Conservation (phyloP, 2,797 vertebrate genomes). For the Moxostoma hubbsi region DNA sequence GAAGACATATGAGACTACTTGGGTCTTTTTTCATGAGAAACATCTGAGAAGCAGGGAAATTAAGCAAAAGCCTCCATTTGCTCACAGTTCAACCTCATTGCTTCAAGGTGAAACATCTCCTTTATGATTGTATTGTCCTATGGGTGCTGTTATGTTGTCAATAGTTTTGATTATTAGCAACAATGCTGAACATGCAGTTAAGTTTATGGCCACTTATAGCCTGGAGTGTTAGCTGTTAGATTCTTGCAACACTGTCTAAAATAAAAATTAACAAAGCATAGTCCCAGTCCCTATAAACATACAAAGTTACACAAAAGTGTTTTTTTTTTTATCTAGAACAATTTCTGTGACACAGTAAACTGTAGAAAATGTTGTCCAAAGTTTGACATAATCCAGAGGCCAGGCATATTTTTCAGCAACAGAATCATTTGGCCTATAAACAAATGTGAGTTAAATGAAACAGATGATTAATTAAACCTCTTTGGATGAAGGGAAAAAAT, state of each 20-base stretch:
- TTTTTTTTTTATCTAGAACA: not conserved
- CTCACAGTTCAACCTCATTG: not conserved
- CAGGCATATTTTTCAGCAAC: constrained; percentile 64
- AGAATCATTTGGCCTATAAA: constrained; percentile 67
- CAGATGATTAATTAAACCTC: constrained; percentile 74
- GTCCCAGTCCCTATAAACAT: no score
- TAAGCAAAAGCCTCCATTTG: no score
- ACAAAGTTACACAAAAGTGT: no score
- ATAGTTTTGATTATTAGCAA: not conserved
- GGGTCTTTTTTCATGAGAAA: no score
- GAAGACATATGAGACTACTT: no score
- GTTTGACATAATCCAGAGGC: constrained; percentile 64
- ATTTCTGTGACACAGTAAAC: constrained; percentile 6
- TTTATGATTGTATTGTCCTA: not conserved
- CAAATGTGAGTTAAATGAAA: constrained; percentile 68
- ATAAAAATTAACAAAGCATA: no score
- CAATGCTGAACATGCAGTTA: no score
- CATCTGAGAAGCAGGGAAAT: no score
- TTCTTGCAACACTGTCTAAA: no score
- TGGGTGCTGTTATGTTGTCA: not conserved
- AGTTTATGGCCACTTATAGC: no score
- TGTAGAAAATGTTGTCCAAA: constrained; percentile 69
- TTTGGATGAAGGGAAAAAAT: constrained; percentile 56
- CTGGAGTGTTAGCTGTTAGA: no score
- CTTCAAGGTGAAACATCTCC: not conserved